Base-by-base conservation (phyloP, 2,113 vertebrate genomes). In the Pseudonaja textilis region DNA sequence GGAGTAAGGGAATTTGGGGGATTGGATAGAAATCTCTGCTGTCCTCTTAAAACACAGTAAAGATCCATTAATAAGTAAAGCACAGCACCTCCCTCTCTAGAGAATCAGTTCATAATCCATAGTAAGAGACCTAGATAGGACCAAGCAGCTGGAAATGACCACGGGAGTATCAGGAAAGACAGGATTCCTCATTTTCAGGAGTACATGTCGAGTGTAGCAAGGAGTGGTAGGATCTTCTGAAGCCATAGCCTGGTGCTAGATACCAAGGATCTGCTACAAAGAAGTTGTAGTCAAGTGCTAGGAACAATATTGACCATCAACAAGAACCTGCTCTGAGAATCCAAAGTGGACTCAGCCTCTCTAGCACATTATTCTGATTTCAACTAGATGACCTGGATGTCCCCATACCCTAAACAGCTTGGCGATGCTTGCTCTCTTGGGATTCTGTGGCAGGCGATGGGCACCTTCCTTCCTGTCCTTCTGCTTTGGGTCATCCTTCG, bases 11-110 rank as follows among this genome's bases (percentile, higher is more conserved):
- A 0, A 0, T 0, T 0, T 88, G 90, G 90, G 81, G 1, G 88
- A 0, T 0, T 5, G 88, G 91, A 42, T 1, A 50, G 86, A 45
- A 93, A 59, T 61, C 88, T 69, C 85, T 90, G 29, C 69, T 89
- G 52, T 89, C 59, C 69, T 85, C 34, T 59, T 74, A 57, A 54
- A 61, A 57, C 54, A 85, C 42, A 90, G 45, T 57, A 89, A 92
- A 89, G 69, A 85, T 89, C 69, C 92, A 50, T 34, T 89, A 89
- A 57, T 85, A 92, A n/a, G 29, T 20, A 55, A 93, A 47, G 42
- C 74, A 59, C n/a, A 90, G 34, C 22, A 29, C 55, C 47, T 61
- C 69, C 47, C 69, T 57, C 88, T 89, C 88, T 56, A 85, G 42
- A n/a, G 69, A 85, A 59, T 22, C 55, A 61, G 92, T 61, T 81